Evolutionary conservation across 2,888 invertebrate species (phyloP), one percentile per base, ranked within the genome.

Genomic region (Cabera pusaria): DNA sequence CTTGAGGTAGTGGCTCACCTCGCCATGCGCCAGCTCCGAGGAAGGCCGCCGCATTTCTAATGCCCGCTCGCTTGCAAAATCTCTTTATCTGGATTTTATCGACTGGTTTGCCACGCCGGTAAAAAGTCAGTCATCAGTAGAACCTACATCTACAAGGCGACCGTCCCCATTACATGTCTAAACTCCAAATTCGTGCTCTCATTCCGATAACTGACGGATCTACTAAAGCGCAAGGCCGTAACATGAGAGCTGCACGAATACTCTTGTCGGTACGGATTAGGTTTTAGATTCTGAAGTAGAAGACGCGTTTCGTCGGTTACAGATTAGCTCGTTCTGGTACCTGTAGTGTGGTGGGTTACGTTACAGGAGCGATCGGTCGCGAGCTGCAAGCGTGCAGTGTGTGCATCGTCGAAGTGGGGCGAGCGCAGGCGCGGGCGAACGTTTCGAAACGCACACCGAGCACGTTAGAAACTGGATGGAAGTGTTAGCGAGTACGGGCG

Each of bases 391-490:
- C 69, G 71, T 72, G 72, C 72, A 75, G 27, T 41, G 44, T 44
- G 72, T 75, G 76, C 77, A 78, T 76, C 77, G 73, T 61, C 58
- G 65, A 64, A 74, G 76, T 71, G 71, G 73, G 75, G 74, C 69
- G 35, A 18, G 35, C 61, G 70, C 65, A 44, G 56, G 61, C 60
- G 73, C 69, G 66, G 59, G 71, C 65, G 76, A 69, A 65, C 72
- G 72, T 86, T 85, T 81, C 83, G 86, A 86, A 86, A 86, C 74
- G 72, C 73, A 72, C 76, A 73, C 72, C 80, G 72, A 78, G 73
- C 81, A 76, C 76, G 78, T 85, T 88, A 86, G 86, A 85, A 87
- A 87, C 87, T 88, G 82, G 86, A 85, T 88, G 86, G 87, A 84
- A 86, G 83, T 85, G 81, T 79, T 85, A 77, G 80, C 77, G 74